Base-by-base conservation (phyloP, 2,888 invertebrate species). In the Empis stercorea region DNA sequence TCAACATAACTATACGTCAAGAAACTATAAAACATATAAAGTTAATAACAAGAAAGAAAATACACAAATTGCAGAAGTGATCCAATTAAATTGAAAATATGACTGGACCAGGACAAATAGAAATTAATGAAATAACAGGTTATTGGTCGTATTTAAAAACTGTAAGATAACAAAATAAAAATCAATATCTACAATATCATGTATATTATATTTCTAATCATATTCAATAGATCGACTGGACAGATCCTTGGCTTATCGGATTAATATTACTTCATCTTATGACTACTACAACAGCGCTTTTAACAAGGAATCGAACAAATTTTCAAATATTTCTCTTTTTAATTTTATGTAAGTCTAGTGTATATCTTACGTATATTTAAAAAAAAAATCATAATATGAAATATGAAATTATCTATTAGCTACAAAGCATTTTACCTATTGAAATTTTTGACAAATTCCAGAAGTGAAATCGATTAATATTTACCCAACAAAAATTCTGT, bases 291-390 rank as follows among this genome's bases (percentile, higher is more conserved):
- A 82, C 83, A 56, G 84, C 87, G 38, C 70, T 89, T 47, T 76
- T 86, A 58, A 88, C 89, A 38, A 76, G 88, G 58, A 87, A 88
- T 68, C 83, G 86, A 71, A 83, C 86, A 52, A 88, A 87, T 68
- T 84, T 89, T 62, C 89, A 91, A 75, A 83, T 87, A 46, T 71
- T 87, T 53, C 71, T 91, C 44, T 91, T 91, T 64, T 78, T 88
- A 55, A 73, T 80, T 60, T 71, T 91, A 48, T 73, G 88, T 88
- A 74, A 81, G 86, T 81, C n/a, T n/a, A n/a, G n/a, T n/a, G n/a
- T 4, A 27, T 27, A 27, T 27, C 7, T 27, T 6, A 20, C 3
- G 5, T 20, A 20, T 20, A 20, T 20, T 20, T 20, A 20, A 20
- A 20, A 20, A 20, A 20, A 20, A 20, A 20, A 20, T 20, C 5